Conservation (phyloP, 2,797 vertebrate genomes). For the Sandelia bainsii region DNA sequence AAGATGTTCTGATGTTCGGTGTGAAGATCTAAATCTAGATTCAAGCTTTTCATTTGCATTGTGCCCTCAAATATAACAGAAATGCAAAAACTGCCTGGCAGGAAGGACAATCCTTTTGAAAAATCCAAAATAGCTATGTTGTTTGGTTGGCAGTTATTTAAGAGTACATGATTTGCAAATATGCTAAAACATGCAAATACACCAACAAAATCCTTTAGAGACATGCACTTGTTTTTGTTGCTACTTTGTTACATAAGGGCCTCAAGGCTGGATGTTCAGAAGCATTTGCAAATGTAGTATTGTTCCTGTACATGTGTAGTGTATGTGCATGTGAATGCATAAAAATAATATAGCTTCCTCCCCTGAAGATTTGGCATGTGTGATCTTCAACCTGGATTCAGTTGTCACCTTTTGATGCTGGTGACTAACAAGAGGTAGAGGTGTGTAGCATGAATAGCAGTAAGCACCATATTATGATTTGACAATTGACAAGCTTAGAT, state of each 20-base stretch:
- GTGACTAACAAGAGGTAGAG: slow-evolving; percentile 29
- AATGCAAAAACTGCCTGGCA: background rate
- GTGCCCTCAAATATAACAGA: background rate
- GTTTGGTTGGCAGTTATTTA: slow-evolving; percentile 6
- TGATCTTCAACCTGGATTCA: slow-evolving; percentile 29
- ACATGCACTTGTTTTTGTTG: slow-evolving; percentile 44
- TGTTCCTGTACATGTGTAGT: slow-evolving; percentile 1
- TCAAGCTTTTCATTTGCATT: background rate
- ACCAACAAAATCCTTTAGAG: slow-evolving; percentile 21
- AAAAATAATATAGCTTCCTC: slow-evolving; percentile 15
- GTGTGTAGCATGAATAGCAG: slow-evolving; percentile 14
- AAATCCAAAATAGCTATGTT: background rate
- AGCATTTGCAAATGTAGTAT: slow-evolving; percentile 14
- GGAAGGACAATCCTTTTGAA: background rate
- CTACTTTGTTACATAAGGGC: slow-evolving; percentile 35
- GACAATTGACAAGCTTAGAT: slow-evolving; percentile 32
- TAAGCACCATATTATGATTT: slow-evolving; percentile 8
- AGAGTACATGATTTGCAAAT: slow-evolving; percentile 33
- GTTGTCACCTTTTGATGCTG: slow-evolving; percentile 37
- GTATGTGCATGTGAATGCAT: slow-evolving; percentile 6
- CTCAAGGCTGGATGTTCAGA: slow-evolving; percentile 33
- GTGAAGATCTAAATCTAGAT: slow-evolving; percentile 1
- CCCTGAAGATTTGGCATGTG: slow-evolving; percentile 16
- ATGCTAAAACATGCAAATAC: slow-evolving; percentile 47
- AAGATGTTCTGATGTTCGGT: background rate